These are phyloP conservation scores for Petrocephalus sullivani DNA, from an alignment of 2,797 vertebrate species.

Conservation along the genomic window DNA sequence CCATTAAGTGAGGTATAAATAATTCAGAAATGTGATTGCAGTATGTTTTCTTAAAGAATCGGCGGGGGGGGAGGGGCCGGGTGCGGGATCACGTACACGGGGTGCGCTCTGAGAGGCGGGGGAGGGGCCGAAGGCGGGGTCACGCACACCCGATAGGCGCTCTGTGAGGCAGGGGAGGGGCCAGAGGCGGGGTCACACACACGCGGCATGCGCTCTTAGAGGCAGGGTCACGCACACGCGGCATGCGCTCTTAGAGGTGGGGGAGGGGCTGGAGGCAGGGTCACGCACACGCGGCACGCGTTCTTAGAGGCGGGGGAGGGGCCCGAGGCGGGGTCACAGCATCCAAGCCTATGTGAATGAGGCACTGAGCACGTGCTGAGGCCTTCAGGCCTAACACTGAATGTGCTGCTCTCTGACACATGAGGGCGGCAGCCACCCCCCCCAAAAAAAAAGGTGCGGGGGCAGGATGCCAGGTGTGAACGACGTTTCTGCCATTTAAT, in stretches of 20 bases:
- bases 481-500: neutral
- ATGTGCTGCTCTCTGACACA: conserved; percentile 64
- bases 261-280: neutral
- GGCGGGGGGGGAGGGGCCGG: neutral
- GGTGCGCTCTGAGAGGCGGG: neutral
- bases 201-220: neutral
- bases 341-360: conserved; percentile 56
- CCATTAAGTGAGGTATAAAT: neutral
- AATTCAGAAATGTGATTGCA: neutral
- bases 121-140: neutral
- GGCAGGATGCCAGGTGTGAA: neutral
- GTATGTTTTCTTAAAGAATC: neutral
- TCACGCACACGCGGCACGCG: neutral
- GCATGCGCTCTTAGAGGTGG: neutral
- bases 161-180: neutral
- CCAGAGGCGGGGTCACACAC: neutral
- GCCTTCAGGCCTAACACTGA: conserved; percentile 62
- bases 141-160: neutral
- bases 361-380: conserved; percentile 60
- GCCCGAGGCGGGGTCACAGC: neutral
- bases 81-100: neutral
- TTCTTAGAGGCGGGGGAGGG: neutral
- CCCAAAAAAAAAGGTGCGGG: neutral
- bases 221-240: neutral
- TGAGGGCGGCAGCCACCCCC: conserved; percentile 33